Conservation (phyloP, 2,797 vertebrate genomes). For the Chaetodon trifasciatus region DNA sequence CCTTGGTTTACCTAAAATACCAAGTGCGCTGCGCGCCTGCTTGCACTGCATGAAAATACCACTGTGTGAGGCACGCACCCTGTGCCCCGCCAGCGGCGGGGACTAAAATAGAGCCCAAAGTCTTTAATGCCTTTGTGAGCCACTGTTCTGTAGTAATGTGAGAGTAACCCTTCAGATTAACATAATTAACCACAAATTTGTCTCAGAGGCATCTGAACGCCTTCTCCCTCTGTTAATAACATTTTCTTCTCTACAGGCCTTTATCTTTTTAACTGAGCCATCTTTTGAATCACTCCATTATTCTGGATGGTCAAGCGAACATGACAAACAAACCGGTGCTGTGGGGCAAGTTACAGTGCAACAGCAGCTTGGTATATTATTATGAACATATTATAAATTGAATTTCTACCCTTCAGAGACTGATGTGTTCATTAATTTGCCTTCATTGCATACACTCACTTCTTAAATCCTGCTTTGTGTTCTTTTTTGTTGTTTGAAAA, state of each 20-base stretch:
- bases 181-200: slow-evolving; percentile 43
- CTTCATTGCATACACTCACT: slow-evolving; percentile 55
- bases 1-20: no score
- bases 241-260: slow-evolving; percentile 24
- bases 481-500: slow-evolving; percentile 68
- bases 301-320: slow-evolving; percentile 57
- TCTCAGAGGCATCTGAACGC: slow-evolving; percentile 28
- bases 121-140: slow-evolving; percentile 1
- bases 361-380: slow-evolving; percentile 53
- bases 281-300: slow-evolving; percentile 27
- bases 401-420: slow-evolving; percentile 64
- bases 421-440: slow-evolving; percentile 66
- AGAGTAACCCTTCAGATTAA: slow-evolving; percentile 33
- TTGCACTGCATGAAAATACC: no score
- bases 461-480: slow-evolving; percentile 66
- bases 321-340: slow-evolving; percentile 50
- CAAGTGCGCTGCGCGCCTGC: no score
- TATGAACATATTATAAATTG: slow-evolving; percentile 71
- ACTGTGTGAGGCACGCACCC: no score
- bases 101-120: no score
- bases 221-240: background rate
- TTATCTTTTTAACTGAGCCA: slow-evolving; percentile 34
- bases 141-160: slow-evolving; percentile 7
- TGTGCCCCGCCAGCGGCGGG: no score
- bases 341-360: slow-evolving; percentile 43